Evolutionary conservation across 2,113 vertebrate species (phyloP).

Genomic region (Climacteris rufus): DNA sequence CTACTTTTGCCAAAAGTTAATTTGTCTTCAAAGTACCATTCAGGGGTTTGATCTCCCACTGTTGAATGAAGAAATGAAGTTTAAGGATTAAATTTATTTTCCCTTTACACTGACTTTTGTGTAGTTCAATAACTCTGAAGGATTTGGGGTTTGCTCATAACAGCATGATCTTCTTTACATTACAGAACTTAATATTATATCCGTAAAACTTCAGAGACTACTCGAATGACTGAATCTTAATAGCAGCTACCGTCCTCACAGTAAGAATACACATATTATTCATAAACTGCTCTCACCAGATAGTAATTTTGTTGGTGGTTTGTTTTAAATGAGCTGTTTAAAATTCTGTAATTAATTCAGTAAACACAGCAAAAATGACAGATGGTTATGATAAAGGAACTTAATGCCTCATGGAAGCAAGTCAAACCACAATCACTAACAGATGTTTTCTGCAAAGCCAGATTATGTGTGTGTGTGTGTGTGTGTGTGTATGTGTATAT

Average conservation of each 20-base stretch:
- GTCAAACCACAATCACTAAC: constrained; percentile 44
- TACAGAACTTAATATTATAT: neutral
- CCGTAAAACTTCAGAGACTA: neutral
- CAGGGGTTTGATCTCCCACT: neutral
- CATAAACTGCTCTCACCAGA: constrained; percentile 27
- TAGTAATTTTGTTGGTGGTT: constrained; percentile 43
- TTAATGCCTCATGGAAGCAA: constrained; percentile 40
- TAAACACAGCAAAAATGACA: constrained; percentile 52
- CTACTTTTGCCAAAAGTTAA: neutral
- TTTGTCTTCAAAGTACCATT: neutral
- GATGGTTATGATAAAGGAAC: constrained; percentile 59
- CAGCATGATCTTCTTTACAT: neutral
- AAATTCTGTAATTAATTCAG: constrained; percentile 65
- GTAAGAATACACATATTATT: constrained; percentile 18
- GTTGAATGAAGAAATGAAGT: neutral
- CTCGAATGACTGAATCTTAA: constrained; percentile 18
- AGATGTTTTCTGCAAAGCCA: constrained; percentile 46
- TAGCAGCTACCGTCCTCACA: constrained; percentile 6
- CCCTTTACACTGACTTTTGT: neutral
- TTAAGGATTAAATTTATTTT: neutral
- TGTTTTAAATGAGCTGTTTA: constrained; percentile 57
- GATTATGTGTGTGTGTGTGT: neutral
- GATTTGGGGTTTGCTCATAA: neutral
- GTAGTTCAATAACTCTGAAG: neutral
- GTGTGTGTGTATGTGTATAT: neutral